phyloP scores from a whole-genome alignment of 2,888 invertebrate species.

The Sarcophaga carnaria region DNA sequence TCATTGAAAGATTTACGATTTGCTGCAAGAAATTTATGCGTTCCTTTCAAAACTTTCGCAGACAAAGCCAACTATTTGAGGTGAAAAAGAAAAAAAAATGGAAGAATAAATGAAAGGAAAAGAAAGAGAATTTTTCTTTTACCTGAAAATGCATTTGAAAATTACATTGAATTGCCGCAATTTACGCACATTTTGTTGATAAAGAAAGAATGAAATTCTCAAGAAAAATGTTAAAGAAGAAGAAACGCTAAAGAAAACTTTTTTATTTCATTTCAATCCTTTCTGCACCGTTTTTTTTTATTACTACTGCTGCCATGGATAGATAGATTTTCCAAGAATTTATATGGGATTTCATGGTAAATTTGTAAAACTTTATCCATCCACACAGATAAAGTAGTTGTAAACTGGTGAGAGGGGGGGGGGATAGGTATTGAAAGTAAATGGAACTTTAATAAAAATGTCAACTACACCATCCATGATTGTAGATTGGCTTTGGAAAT shows the following conservation, averaged over 20 bases:
- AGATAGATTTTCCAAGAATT: conserved; percentile 13
- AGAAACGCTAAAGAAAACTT: neutral
- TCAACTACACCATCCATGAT: neutral
- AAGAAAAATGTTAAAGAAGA: neutral
- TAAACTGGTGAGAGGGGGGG: neutral
- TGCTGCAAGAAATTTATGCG: conserved; percentile 61
- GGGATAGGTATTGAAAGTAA: neutral
- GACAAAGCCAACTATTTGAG: neutral
- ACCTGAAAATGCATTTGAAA: conserved; percentile 45
- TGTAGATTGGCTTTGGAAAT: neutral
- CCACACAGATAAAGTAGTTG: too few species aligned
- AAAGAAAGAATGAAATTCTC: neutral
- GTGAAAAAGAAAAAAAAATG: neutral
- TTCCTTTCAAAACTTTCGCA: neutral
- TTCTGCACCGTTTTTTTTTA: neutral
- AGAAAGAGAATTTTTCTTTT: neutral
- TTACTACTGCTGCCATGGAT: neutral
- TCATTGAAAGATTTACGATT: conserved; percentile 59
- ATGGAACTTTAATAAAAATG: conserved; percentile 38
- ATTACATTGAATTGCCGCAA: conserved; percentile 38
- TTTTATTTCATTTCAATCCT: neutral
- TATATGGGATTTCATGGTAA: conserved; percentile 12
- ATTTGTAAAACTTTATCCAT: conserved; percentile 8
- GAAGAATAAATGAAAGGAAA: too few species aligned
- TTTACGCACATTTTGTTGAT: conserved; percentile 37